Evolutionary conservation across 2,797 vertebrate species (phyloP).

Genomic region (Protosalanx chinensis): DNA sequence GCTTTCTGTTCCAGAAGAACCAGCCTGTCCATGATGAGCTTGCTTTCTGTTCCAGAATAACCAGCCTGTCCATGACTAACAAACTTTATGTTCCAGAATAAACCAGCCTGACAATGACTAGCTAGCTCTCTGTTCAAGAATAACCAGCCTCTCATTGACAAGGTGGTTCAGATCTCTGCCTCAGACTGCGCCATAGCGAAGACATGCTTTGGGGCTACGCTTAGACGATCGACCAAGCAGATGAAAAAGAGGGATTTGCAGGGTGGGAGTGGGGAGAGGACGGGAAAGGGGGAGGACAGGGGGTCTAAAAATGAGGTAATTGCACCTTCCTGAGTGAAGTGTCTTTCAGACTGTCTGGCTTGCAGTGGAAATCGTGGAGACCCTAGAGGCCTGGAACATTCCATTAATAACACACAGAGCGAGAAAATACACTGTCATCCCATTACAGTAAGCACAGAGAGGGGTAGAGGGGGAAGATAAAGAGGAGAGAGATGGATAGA

Average conservation of each 20-base stretch:
- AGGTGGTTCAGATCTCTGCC: neutral
- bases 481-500: conserved; percentile 1
- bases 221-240: too few relatives aligned
- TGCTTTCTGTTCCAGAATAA: too few relatives aligned
- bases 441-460: conserved; percentile 29
- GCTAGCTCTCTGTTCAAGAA: too few relatives aligned
- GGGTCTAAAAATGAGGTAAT: conserved; percentile 68
- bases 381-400: conserved; percentile 36
- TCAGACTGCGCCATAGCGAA: neutral
- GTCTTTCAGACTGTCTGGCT: conserved; percentile 57
- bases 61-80: too few relatives aligned
- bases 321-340: conserved; percentile 52
- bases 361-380: conserved; percentile 33
- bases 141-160: too few relatives aligned
- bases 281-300: conserved; percentile 6
- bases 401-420: conserved; percentile 46
- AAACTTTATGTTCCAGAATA: too few relatives aligned
- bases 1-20: too few relatives aligned
- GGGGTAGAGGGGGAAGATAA: conserved; percentile 1
- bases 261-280: conserved; percentile 4
- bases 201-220: neutral
- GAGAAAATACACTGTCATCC: conserved; percentile 23
- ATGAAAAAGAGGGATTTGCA: conserved; percentile 37
- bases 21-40: too few relatives aligned
- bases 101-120: too few relatives aligned